Conservation (phyloP, 2,113 vertebrate species). For the Phyllostomus discolor region DNA sequence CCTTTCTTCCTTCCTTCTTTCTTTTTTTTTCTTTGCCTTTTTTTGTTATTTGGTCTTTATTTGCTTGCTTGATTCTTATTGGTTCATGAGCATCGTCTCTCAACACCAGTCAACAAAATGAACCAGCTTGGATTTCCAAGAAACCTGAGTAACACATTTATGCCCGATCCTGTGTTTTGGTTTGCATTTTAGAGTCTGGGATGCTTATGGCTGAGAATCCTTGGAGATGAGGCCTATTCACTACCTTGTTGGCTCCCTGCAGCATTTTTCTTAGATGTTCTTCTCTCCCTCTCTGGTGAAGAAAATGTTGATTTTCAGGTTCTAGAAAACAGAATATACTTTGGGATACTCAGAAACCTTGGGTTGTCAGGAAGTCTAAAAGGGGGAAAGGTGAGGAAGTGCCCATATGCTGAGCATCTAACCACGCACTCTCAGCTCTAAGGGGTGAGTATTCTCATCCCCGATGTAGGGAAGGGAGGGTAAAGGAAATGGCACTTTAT, state of each 20-base stretch:
- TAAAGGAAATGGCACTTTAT: not conserved
- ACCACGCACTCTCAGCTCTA: not conserved
- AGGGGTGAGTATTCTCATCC: not conserved
- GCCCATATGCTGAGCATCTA: not conserved
- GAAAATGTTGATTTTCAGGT: not conserved
- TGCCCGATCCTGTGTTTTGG: not conserved
- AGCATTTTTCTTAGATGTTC: not conserved
- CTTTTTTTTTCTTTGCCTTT: no score
- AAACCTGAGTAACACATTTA: not conserved
- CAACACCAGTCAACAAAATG: not conserved
- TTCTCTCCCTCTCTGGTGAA: not conserved
- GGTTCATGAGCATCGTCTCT: not conserved
- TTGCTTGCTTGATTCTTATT: not conserved
- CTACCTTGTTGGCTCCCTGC: not conserved
- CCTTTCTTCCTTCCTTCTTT: not conserved
- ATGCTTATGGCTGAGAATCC: not conserved
- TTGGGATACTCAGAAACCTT: not conserved
- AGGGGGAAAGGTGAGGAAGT: not conserved
- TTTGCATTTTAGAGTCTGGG: not conserved
- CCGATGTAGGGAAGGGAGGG: not conserved
- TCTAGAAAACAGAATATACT: not conserved
- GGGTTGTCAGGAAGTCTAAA: not conserved
- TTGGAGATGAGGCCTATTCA: not conserved
- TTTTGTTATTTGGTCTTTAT: no score
- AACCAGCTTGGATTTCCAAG: conserved; percentile 3